phyloP scores from a whole-genome alignment of 2,888 invertebrate species.

The Coenonympha glycerion region DNA sequence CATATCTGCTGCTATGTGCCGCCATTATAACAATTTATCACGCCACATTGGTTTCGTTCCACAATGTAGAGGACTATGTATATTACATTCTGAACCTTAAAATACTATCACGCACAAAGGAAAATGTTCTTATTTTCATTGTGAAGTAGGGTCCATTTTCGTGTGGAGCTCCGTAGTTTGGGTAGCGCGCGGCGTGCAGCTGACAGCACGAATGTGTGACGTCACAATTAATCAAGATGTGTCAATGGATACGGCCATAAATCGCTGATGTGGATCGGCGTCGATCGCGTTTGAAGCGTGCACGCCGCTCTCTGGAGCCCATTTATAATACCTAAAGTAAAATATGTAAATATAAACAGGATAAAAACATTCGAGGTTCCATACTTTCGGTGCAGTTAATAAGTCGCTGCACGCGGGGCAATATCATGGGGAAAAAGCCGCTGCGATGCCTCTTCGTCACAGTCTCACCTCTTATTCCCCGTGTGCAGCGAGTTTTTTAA shows the following conservation, averaged over 20 bases:
- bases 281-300: neutral
- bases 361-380: too few relatives aligned
- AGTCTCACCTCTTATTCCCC: too few relatives aligned
- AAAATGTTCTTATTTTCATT: neutral
- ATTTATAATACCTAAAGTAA: neutral
- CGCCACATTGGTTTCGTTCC: constrained; percentile 27
- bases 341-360: too few relatives aligned
- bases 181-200: constrained; percentile 25
- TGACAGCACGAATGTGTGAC: constrained; percentile 29
- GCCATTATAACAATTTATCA: constrained; percentile 28
- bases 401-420: too few relatives aligned
- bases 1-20: constrained; percentile 13
- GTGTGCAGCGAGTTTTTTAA: too few relatives aligned
- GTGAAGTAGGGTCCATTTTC: neutral
- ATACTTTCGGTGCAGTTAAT: too few relatives aligned
- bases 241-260: constrained; percentile 27
- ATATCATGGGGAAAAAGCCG: too few relatives aligned
- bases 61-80: constrained; percentile 21
- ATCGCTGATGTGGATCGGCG: constrained; percentile 18
- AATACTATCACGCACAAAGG: neutral
- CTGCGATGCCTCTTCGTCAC: too few relatives aligned
- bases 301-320: neutral
- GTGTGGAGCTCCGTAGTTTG: neutral
- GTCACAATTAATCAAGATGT: constrained; percentile 31
- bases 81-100: constrained; percentile 17